Evolutionary conservation across 2,113 vertebrate genomes (phyloP).

Genomic region (Sminthopsis crassicaudata): DNA sequence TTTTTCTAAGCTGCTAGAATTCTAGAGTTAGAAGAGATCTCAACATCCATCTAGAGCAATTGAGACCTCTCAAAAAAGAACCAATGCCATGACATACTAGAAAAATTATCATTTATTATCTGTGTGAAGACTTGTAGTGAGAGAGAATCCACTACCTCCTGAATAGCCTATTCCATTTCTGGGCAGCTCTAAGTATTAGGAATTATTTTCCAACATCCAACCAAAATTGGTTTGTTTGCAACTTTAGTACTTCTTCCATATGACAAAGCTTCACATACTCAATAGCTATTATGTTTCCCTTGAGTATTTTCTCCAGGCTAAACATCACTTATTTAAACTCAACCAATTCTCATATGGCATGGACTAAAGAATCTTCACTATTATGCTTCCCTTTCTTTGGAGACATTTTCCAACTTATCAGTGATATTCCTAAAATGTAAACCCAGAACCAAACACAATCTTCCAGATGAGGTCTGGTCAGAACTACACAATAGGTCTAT

Average conservation of each 20-base stretch:
- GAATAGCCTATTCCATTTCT: not conserved
- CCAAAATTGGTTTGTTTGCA: not conserved
- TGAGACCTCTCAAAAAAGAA: not conserved
- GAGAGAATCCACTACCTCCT: not conserved
- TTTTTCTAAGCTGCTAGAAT: not conserved
- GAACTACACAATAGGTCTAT: not conserved
- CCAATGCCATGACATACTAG: not conserved
- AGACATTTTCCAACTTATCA: not conserved
- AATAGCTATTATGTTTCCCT: not conserved
- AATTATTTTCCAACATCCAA: not conserved
- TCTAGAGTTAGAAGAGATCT: not conserved
- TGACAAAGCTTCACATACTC: not conserved
- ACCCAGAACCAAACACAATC: not conserved
- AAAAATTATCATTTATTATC: not conserved
- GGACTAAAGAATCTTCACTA: not conserved
- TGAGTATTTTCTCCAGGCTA: not conserved
- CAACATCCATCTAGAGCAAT: not conserved
- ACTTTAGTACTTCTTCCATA: not conserved
- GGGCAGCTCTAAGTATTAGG: not conserved
- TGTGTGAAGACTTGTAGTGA: not conserved
- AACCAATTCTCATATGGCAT: not conserved
- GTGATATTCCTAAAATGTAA: not conserved
- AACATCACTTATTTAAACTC: not conserved
- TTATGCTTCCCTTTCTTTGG: not conserved
- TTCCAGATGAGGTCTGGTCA: not conserved